A percentile compares a stretch with the other conserved stretches of the same genome.
Evolutionary conservation across 1,140 invertebrate species (phyloP).

Genomic region (Tetragonula clypearis): DNA sequence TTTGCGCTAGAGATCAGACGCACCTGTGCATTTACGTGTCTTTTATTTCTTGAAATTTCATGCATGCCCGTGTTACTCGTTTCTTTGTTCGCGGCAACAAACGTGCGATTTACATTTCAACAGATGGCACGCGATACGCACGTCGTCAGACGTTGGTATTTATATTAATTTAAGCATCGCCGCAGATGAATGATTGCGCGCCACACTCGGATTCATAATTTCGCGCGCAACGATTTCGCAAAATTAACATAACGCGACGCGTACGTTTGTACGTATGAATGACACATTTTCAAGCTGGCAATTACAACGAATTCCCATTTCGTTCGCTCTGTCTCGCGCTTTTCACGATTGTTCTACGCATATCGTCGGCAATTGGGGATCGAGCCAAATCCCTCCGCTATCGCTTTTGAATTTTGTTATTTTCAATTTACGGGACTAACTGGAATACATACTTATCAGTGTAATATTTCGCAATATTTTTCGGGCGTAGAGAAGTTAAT

Average conservation of each 20-base stretch:
- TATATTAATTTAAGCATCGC: background rate
- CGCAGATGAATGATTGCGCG: background rate
- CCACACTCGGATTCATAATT: background rate
- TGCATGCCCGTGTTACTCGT: background rate
- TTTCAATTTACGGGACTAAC: background rate
- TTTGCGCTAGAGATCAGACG: conserved; percentile 21
- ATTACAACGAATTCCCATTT: background rate
- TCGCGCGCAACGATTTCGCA: background rate
- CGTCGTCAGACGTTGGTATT: background rate
- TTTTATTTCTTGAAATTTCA: conserved; percentile 44
- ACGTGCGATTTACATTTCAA: conserved; percentile 3
- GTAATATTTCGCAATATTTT: too few species aligned
- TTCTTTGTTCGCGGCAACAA: conserved; percentile 22
- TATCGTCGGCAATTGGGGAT: background rate
- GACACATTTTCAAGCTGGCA: background rate
- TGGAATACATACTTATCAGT: too few species aligned
- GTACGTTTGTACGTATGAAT: too few species aligned
- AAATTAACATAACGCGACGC: background rate
- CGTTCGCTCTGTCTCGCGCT: too few species aligned
- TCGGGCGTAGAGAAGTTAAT: too few species aligned
- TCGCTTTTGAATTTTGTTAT: too few species aligned
- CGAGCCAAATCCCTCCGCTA: background rate
- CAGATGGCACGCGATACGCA: background rate
- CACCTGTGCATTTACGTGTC: conserved; percentile 31
- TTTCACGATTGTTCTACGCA: background rate